phyloP scores from a whole-genome alignment of 2,113 vertebrate species.

The Empidonax alnorum region DNA sequence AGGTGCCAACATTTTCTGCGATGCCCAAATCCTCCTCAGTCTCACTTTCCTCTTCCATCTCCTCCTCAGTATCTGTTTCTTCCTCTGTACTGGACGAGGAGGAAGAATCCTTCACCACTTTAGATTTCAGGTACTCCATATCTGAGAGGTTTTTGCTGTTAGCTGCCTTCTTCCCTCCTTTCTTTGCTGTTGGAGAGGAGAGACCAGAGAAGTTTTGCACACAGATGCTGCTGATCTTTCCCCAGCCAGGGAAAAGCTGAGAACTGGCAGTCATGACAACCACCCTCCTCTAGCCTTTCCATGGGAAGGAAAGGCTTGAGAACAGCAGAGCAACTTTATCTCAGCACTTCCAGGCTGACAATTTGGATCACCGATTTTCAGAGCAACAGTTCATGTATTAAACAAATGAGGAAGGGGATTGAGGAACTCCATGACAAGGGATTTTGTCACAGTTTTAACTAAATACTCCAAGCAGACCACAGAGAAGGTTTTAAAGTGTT shows the following conservation, averaged over 20 bases:
- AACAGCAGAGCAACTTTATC: not conserved
- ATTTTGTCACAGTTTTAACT: not conserved
- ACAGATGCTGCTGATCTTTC: not conserved
- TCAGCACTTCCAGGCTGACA: not conserved
- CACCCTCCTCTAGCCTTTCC: not conserved
- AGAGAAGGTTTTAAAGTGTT: not conserved
- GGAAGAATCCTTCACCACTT: constrained; percentile 75
- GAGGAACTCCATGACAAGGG: not conserved
- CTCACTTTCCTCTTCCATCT: constrained; percentile 1
- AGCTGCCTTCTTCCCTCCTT: constrained; percentile 49
- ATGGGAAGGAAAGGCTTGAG: not conserved
- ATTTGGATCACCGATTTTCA: not conserved
- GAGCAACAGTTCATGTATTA: fast-evolving
- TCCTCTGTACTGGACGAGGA: constrained; percentile 55
- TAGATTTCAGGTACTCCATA: constrained; percentile 95
- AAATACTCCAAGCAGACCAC: not conserved
- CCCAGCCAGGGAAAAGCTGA: not conserved
- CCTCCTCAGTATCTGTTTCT: constrained; percentile 26
- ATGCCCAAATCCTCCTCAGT: not conserved
- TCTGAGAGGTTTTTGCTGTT: constrained; percentile 81
- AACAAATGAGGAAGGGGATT: not conserved
- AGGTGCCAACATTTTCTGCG: constrained; percentile 11
- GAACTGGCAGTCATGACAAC: not conserved
- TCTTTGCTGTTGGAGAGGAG: constrained; percentile 23
- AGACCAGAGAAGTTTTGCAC: not conserved